A percentile compares a stretch with the other conserved stretches of the same genome.
These are phyloP conservation scores for Uropsilus gracilis DNA, from an alignment of 2,113 vertebrate species.

Conservation along the genomic window DNA sequence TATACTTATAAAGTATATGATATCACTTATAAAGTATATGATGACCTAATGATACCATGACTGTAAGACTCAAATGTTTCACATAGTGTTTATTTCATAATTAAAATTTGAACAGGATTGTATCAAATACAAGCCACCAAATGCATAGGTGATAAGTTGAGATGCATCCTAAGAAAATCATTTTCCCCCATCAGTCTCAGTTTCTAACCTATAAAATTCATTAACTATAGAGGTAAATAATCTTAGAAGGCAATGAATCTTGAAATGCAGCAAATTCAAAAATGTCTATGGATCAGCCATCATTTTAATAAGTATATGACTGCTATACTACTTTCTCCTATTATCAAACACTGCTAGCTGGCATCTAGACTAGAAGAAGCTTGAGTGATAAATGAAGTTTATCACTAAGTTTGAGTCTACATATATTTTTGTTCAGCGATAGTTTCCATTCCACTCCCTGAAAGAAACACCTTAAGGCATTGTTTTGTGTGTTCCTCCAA, in stretches of 20 bases:
- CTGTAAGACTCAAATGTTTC: constrained; percentile 30
- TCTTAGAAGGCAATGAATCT: constrained; percentile 1
- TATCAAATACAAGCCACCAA: not conserved
- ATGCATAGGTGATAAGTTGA: not conserved
- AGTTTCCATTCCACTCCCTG: not conserved
- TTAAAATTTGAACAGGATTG: constrained; percentile 13
- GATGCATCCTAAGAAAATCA: not conserved
- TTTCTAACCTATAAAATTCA: constrained; percentile 20
- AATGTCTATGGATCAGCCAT: not conserved
- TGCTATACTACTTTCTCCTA: not conserved
- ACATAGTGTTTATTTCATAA: constrained; percentile 31
- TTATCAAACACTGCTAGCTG: not conserved
- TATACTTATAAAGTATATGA: not conserved
- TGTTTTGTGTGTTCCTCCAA: not conserved
- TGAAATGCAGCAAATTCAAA: constrained; percentile 24
- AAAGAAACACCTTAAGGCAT: not conserved
- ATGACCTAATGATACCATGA: not conserved
- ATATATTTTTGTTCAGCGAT: not conserved
- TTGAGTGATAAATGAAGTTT: constrained; percentile 18
- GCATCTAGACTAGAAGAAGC: not conserved
- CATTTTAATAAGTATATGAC: not conserved
- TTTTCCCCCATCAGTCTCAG: not conserved
- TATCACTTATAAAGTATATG: not conserved
- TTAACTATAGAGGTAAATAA: constrained; percentile 9
- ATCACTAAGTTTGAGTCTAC: not conserved